A percentile compares a stretch with the other conserved stretches of the same genome.
Conservation (phyloP, 2,888 invertebrate species). For the Eupeodes latifasciatus region DNA sequence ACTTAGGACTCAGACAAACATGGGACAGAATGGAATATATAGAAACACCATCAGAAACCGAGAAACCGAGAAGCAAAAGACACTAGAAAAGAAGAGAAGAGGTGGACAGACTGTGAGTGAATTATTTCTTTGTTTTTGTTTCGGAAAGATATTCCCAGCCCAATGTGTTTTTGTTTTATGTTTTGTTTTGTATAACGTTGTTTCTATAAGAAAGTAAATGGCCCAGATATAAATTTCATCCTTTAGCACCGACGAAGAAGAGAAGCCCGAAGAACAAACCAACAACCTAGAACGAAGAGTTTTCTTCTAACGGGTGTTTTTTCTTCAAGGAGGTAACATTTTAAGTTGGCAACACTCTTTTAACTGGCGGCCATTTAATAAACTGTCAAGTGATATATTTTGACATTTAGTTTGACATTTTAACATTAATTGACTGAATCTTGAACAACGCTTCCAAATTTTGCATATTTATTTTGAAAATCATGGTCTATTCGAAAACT, state of each 20-base stretch:
- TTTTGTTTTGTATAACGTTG: conserved; percentile 52
- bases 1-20: conserved; percentile 59
- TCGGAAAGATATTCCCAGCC: conserved; percentile 61
- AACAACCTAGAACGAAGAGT: neutral
- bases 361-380: too few relatives aligned
- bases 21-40: conserved; percentile 53
- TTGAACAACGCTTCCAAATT: too few relatives aligned
- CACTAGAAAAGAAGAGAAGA: neutral
- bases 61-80: neutral
- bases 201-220: conserved; percentile 71
- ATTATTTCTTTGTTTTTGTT: conserved; percentile 76
- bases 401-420: too few relatives aligned
- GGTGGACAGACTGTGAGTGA: conserved; percentile 73
- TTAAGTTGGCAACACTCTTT: too few relatives aligned
- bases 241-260: conserved; percentile 46
- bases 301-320: neutral
- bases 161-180: conserved; percentile 41
- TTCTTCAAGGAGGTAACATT: too few relatives aligned
- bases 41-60: neutral
- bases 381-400: too few relatives aligned
- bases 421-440: too few relatives aligned
- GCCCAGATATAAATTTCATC: conserved; percentile 75
- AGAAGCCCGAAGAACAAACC: neutral
- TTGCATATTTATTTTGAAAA: too few relatives aligned
- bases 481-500: too few relatives aligned